These are phyloP conservation scores for Calidris pugnax DNA, from an alignment of 2,113 vertebrate species.

Conservation along the genomic window DNA sequence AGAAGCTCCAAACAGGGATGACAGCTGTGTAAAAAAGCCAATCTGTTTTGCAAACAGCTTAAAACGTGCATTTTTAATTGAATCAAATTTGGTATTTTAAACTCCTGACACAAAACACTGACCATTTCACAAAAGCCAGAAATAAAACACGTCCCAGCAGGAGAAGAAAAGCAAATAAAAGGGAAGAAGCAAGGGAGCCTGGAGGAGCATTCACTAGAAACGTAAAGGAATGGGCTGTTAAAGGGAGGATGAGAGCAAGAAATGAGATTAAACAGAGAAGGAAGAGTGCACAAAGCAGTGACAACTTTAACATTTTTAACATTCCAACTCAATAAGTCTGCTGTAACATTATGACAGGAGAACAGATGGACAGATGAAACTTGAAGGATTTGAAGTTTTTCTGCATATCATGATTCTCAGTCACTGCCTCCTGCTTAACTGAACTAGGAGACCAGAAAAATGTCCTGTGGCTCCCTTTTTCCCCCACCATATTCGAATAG, in stretches of 20 bases:
- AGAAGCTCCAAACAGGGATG: neutral
- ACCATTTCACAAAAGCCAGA: neutral
- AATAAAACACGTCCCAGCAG: neutral
- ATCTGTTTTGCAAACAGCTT: neutral
- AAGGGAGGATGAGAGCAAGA: neutral
- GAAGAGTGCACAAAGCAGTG: neutral
- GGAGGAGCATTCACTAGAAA: neutral
- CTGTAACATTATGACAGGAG: neutral
- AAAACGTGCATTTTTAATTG: neutral
- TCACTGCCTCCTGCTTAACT: neutral
- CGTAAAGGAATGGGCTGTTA: neutral
- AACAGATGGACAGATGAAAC: neutral
- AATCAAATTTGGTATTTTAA: neutral
- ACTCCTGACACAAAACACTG: neutral
- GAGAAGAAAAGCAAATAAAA: neutral
- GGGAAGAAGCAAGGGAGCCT: neutral
- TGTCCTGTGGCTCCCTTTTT: neutral
- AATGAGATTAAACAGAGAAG: neutral
- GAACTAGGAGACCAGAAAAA: neutral
- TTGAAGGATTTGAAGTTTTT: neutral
- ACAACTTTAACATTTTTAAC: neutral
- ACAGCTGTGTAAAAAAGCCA: neutral
- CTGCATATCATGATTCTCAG: neutral
- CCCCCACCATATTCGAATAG: neutral
- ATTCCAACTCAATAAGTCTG: neutral